Evolutionary conservation across 2,888 invertebrate species (phyloP).

Genomic region (Lacanobia wlatinum): DNA sequence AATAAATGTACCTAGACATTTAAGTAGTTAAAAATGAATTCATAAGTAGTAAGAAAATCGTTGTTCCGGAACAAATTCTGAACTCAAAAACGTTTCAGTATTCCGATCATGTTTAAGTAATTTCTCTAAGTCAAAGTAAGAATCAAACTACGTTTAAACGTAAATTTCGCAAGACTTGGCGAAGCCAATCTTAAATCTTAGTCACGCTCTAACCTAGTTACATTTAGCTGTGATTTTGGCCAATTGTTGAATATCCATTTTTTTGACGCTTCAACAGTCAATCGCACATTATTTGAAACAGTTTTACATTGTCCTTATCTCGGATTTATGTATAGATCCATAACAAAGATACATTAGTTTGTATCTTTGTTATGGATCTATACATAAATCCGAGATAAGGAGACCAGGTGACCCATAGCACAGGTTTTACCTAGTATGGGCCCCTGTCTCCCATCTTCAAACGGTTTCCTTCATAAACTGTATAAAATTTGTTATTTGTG

Average conservation of each 20-base stretch:
- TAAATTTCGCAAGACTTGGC: slow-evolving; percentile 16
- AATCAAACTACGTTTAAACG: slow-evolving; percentile 25
- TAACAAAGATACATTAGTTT: no score
- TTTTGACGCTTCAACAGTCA: background rate
- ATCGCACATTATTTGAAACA: background rate
- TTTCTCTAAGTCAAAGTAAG: slow-evolving; percentile 14
- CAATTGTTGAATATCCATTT: background rate
- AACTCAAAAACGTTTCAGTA: slow-evolving; percentile 26
- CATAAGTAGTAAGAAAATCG: no score
- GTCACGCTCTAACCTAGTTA: slow-evolving; percentile 16
- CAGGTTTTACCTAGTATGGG: no score
- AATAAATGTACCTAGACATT: no score
- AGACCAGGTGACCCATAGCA: no score
- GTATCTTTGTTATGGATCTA: no score
- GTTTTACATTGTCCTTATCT: no score
- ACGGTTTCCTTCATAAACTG: no score
- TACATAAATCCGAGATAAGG: no score
- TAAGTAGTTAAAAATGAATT: background rate
- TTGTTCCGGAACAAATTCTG: slow-evolving; percentile 5
- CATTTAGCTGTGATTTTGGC: slow-evolving; percentile 2
- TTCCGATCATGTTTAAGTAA: slow-evolving; percentile 29
- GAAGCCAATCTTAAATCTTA: slow-evolving; percentile 41
- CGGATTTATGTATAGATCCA: no score
- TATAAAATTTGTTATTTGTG: no score
- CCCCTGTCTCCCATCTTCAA: no score